These are phyloP conservation scores for Typhlichthys subterraneus DNA, from an alignment of 2,797 vertebrate species.

Conservation along the genomic window DNA sequence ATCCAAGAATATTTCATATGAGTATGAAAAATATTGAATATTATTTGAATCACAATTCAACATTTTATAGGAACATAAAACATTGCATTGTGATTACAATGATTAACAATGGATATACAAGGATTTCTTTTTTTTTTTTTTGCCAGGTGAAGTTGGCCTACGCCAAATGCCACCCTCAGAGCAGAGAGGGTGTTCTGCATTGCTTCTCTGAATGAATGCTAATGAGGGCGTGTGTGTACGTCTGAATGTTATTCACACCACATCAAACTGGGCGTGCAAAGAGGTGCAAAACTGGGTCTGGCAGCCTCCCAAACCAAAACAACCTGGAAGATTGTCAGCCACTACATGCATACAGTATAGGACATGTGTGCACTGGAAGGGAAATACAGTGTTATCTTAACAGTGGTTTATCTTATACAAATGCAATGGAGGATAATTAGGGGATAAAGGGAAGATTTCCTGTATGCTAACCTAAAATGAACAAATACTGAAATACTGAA, in stretches of 20 bases:
- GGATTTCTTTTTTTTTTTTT: slow-evolving; percentile 36
- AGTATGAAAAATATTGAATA: too few relatives aligned
- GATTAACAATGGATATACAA: slow-evolving; percentile 39
- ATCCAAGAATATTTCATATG: too few relatives aligned
- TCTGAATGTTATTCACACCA: slow-evolving; percentile 84
- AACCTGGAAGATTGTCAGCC: slow-evolving; percentile 83
- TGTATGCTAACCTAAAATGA: slow-evolving; percentile 28
- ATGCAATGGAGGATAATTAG: slow-evolving; percentile 21
- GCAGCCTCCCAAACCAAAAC: slow-evolving; percentile 80
- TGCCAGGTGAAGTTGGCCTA: slow-evolving; percentile 79
- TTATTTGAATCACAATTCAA: too few relatives aligned
- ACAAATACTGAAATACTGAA: slow-evolving; percentile 13
- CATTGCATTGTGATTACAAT: slow-evolving; percentile 41
- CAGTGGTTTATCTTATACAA: slow-evolving; percentile 35
- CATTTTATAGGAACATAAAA: too few relatives aligned
- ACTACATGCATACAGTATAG: slow-evolving; percentile 74
- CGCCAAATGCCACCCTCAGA: slow-evolving; percentile 83
- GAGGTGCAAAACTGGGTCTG: slow-evolving; percentile 82
- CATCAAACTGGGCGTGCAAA: slow-evolving; percentile 83
- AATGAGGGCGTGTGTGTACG: slow-evolving; percentile 78
- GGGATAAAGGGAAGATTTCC: neutral
- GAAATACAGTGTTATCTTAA: slow-evolving; percentile 36
- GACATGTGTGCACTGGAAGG: slow-evolving; percentile 63
- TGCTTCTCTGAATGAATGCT: slow-evolving; percentile 73
- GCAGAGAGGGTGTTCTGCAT: slow-evolving; percentile 75